Evolutionary conservation across 2,888 invertebrate species (phyloP).

Genomic region (Elegia similella): DNA sequence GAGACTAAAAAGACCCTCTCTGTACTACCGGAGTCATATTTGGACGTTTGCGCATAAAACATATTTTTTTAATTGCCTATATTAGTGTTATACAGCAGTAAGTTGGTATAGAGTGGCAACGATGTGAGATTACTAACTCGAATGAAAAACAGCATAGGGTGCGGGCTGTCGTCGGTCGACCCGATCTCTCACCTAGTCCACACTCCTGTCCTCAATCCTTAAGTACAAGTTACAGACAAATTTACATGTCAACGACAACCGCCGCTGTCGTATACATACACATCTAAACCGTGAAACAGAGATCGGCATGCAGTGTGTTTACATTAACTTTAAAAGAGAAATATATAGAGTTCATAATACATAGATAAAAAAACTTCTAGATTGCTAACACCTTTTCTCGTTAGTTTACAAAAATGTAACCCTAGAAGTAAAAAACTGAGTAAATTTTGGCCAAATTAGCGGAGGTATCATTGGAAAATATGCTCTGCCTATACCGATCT

Average conservation of each 20-base stretch:
- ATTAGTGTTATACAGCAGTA: too few species aligned
- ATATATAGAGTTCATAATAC: constrained; percentile 14
- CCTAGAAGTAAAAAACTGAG: too few species aligned
- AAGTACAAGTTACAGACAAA: constrained; percentile 48
- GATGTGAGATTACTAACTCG: neutral
- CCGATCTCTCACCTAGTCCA: constrained; percentile 9
- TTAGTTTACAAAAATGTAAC: too few species aligned
- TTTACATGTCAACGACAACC: constrained; percentile 33
- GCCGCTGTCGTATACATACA: constrained; percentile 21
- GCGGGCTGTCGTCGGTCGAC: constrained; percentile 11
- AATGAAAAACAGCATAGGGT: neutral
- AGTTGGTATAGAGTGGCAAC: neutral
- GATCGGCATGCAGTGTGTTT: constrained; percentile 15
- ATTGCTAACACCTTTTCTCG: too few species aligned
- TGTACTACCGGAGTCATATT: too few species aligned
- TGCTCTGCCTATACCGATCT: neutral
- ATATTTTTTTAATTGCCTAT: too few species aligned
- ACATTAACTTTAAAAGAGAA: constrained; percentile 1
- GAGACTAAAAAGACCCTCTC: too few species aligned
- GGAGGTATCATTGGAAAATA: neutral
- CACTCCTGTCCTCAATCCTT: constrained; percentile 25
- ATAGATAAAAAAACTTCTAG: neutral
- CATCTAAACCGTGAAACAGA: neutral
- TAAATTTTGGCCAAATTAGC: too few species aligned
- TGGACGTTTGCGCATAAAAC: too few species aligned